Conservation (phyloP, 2,888 invertebrate genomes). For the Neoaliturus tenellus region DNA sequence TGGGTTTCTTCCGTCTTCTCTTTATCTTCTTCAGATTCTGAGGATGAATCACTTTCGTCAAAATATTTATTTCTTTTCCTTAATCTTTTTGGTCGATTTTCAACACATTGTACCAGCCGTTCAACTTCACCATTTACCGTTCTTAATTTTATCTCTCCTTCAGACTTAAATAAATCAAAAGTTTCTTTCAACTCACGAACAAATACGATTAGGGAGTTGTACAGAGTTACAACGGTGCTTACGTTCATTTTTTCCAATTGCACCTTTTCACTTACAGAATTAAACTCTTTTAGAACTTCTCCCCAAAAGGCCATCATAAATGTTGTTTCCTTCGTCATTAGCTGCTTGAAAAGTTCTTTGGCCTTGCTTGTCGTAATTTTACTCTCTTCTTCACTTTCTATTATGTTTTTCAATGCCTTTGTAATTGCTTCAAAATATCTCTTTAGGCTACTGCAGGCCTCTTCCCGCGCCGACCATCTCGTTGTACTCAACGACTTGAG, state of each 20-base stretch:
- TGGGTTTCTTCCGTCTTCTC: conserved; percentile 4
- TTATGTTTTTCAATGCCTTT: too few species aligned
- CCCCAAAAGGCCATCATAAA: conserved; percentile 11
- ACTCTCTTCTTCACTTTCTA: too few species aligned
- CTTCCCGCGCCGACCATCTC: conserved; percentile 37
- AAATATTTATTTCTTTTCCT: background rate
- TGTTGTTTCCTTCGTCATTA: background rate
- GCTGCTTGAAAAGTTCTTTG: background rate
- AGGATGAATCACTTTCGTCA: background rate
- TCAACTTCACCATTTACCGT: background rate
- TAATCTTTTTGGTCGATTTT: conserved; percentile 30
- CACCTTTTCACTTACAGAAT: conserved; percentile 13
- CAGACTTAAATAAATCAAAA: conserved; percentile 10
- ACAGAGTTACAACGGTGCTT: conserved; percentile 11
- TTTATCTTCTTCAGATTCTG: background rate
- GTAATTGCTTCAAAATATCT: too few species aligned
- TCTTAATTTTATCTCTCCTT: conserved; percentile 21
- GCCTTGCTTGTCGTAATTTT: background rate
- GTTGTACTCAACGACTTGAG: conserved; percentile 4
- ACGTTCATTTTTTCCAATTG: conserved; percentile 12
- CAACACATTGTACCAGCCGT: conserved; percentile 6
- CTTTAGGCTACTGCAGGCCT: too few species aligned
- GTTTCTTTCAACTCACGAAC: conserved; percentile 25
- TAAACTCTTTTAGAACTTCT: conserved; percentile 12
- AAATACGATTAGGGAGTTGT: conserved; percentile 30